These are phyloP conservation scores for Centrocercus urophasianus DNA, from an alignment of 2,113 vertebrate genomes.

Conservation along the genomic window DNA sequence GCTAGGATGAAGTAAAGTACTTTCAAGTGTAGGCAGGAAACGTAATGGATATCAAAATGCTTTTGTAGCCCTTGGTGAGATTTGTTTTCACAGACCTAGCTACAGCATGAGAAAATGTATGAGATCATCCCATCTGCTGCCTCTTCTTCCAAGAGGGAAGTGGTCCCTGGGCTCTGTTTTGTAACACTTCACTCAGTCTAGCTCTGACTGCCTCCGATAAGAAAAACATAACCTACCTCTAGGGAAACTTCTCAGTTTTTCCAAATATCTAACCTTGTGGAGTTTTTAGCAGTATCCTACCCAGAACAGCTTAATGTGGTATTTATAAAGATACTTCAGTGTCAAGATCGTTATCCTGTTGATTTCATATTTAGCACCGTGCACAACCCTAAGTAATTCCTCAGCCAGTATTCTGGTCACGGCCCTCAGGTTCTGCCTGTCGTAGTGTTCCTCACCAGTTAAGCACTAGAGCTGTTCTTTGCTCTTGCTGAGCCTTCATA, in stretches of 20 bases:
- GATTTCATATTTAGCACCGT: not conserved
- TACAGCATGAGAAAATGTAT: not conserved
- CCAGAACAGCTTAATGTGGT: not conserved
- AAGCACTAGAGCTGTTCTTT: not conserved
- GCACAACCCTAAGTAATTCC: not conserved
- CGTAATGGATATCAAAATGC: conserved; percentile 35
- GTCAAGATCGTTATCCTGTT: not conserved
- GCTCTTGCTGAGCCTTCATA: not conserved
- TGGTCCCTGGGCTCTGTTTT: not conserved
- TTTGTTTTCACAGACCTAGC: conserved; percentile 27
- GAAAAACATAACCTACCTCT: not conserved
- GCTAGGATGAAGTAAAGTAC: conserved; percentile 33
- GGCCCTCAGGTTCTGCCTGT: not conserved
- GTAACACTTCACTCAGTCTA: not conserved
- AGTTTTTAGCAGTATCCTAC: not conserved
- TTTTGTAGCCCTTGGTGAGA: conserved; percentile 5
- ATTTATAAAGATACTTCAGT: not conserved
- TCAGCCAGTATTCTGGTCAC: not conserved
- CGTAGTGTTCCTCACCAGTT: not conserved
- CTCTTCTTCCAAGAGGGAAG: not conserved
- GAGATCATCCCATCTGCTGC: not conserved
- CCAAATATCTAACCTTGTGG: not conserved
- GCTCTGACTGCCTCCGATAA: not conserved
- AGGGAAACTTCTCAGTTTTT: not conserved
- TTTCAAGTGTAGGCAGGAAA: conserved; percentile 32